These are phyloP conservation scores for Thysanoteuthis rhombus DNA, from an alignment of 2,888 invertebrate species.

Conservation along the genomic window DNA sequence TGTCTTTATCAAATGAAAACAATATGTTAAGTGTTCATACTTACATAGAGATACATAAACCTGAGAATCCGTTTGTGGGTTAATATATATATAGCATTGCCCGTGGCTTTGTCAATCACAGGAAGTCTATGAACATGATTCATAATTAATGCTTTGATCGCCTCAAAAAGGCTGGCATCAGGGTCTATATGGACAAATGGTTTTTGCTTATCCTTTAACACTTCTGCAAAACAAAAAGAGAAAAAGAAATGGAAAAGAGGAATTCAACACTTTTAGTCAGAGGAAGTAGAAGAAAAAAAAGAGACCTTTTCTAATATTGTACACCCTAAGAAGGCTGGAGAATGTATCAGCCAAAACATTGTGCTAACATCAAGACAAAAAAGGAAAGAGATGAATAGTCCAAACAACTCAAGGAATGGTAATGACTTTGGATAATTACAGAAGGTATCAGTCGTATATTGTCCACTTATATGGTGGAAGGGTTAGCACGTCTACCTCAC, in stretches of 20 bases:
- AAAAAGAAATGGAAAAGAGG: slow-evolving; percentile 59
- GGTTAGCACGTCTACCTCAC: too few relatives aligned
- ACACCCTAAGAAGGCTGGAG: too few relatives aligned
- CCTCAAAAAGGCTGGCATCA: slow-evolving; percentile 82
- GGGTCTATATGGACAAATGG: slow-evolving; percentile 91
- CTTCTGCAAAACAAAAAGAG: slow-evolving; percentile 74
- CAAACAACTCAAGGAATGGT: too few relatives aligned
- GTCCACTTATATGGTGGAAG: too few relatives aligned
- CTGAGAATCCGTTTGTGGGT: slow-evolving; percentile 97
- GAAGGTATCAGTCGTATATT: too few relatives aligned
- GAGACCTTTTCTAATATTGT: too few relatives aligned
- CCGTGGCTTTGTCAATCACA: slow-evolving; percentile 92
- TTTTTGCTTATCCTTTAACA: slow-evolving; percentile 84
- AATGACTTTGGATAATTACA: too few relatives aligned
- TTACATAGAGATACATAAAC: slow-evolving; percentile 97
- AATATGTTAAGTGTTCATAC: slow-evolving; percentile 68
- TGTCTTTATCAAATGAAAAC: too few relatives aligned
- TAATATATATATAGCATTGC: slow-evolving; percentile 96
- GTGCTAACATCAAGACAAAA: too few relatives aligned
- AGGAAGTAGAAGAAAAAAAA: too few relatives aligned
- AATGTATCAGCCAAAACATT: too few relatives aligned
- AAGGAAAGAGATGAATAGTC: too few relatives aligned
- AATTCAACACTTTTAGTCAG: background rate
- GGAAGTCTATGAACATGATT: slow-evolving; percentile 97
- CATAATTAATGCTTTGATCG: slow-evolving; percentile 89